Evolutionary conservation across 2,797 vertebrate genomes (phyloP), one percentile per base, ranked within the genome.

Genomic region (Sebastes reedi): DNA sequence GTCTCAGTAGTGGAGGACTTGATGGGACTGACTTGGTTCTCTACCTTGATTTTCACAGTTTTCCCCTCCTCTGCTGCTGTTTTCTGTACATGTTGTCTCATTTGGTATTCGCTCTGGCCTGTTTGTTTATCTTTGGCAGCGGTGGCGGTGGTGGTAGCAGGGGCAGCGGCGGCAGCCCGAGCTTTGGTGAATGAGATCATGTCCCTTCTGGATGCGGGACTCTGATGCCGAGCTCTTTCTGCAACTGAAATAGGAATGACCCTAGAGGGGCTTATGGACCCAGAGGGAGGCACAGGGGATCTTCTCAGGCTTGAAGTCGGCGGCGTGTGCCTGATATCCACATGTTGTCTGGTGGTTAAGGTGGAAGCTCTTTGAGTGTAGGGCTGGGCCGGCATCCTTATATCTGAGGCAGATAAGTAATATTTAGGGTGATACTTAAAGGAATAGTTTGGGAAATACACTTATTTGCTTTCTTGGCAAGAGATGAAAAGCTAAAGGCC

Each of bases 131-230:
- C 83, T 88, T 84, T 87, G 75, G 77, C 22, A 18, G 64, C 22
- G 10, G 64, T 42, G 16, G 62, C 25, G 24, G 69, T 22, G 62
- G 69, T 65, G 13, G 80, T 22, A 69, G 81, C 20, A 22, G 83
- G 39, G 64, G 77, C 14, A 54, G 82, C 77, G 42, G 86, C 58
- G 12, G 92, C 80, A 71, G 91, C 87, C 27, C 89, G 89, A 24
- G 95, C 90, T 94, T 95, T 96, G 74, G 82, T 91, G 83, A 96
- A 96, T 32, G 95, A 93, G 73, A 95, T 77, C 94, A 96, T 95
- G 85, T 96, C 96, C 84, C 95, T 95, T 89, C 96, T 95, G 87
- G 93, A 93, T 73, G 86, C 88, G 8, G 95, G 93, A 85, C 95
- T 95, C 82, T 95, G 94, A 78, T 95, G 84, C 39, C 86, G 92